phyloP scores from a whole-genome alignment of 2,797 vertebrate genomes.

The Delichon dasypus region DNA sequence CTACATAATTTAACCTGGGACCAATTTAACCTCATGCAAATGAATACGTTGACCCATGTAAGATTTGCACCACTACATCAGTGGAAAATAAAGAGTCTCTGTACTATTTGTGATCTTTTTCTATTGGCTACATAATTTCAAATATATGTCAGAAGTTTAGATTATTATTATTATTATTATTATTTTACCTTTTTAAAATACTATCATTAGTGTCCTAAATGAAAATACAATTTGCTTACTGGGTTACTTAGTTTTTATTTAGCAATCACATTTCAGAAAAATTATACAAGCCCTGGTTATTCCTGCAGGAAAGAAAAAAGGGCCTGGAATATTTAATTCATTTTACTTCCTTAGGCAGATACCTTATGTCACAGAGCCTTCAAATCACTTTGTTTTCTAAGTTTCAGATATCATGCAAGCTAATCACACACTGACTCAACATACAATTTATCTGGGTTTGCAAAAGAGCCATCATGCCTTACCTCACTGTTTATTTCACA shows the following conservation, averaged over 20 bases:
- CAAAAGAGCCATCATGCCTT: neutral
- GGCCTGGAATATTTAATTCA: neutral
- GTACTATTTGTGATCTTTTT: neutral
- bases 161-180: neutral
- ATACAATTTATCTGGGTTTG: neutral
- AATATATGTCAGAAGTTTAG: neutral
- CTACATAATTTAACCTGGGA: neutral
- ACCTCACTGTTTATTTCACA: neutral
- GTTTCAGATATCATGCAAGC: neutral
- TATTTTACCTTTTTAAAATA: neutral
- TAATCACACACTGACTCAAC: neutral
- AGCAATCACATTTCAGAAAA: neutral
- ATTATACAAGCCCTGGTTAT: neutral
- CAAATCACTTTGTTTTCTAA: neutral
- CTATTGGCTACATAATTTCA: neutral
- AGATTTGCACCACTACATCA: neutral
- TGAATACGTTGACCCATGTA: neutral
- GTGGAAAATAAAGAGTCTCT: neutral
- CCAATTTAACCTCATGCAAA: neutral
- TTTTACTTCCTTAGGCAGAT: neutral
- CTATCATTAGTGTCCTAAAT: neutral
- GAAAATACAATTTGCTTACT: neutral
- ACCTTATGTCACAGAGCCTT: neutral
- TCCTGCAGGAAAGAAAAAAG: neutral
- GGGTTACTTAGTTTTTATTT: neutral